Conservation (phyloP, 2,113 vertebrate genomes). For the Leuciscus idus region DNA sequence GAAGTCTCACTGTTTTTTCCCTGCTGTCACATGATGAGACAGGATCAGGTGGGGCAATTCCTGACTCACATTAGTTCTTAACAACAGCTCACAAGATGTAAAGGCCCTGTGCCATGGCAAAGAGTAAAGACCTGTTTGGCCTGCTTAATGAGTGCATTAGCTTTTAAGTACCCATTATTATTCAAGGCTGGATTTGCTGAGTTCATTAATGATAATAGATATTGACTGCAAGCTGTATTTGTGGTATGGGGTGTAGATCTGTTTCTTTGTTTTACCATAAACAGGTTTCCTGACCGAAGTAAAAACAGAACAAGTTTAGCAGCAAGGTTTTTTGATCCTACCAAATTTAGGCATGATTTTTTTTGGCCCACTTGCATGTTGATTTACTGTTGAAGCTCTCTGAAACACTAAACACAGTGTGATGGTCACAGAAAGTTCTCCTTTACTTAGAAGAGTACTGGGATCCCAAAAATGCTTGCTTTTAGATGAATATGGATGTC, state of each 20-base stretch:
- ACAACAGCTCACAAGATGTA: not conserved
- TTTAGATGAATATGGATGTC: not conserved
- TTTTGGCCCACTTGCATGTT: conserved; percentile 49
- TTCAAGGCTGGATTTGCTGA: not conserved
- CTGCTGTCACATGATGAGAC: conserved; percentile 4
- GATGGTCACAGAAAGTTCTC: conserved; percentile 1
- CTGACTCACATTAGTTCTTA: not conserved
- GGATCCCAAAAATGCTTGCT: not conserved
- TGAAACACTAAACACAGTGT: conserved; percentile 56
- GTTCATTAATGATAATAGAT: conserved; percentile 4
- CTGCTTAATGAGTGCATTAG: conserved; percentile 24
- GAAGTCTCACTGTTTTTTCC: conserved; percentile 1
- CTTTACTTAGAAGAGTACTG: not conserved
- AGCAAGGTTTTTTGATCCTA: conserved; percentile 28
- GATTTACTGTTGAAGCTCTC: conserved; percentile 45
- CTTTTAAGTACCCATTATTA: not conserved
- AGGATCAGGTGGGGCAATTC: not conserved
- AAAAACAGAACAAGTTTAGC: conserved; percentile 36
- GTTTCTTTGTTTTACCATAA: not conserved
- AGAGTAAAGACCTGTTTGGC: conserved; percentile 17
- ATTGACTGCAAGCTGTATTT: not conserved
- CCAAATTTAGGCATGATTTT: conserved; percentile 54
- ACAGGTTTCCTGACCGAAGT: not conserved
- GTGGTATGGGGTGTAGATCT: not conserved
- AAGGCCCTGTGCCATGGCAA: not conserved